phyloP scores from a whole-genome alignment of 2,797 vertebrate genomes.

The Lepilemur ruficaudatus region DNA sequence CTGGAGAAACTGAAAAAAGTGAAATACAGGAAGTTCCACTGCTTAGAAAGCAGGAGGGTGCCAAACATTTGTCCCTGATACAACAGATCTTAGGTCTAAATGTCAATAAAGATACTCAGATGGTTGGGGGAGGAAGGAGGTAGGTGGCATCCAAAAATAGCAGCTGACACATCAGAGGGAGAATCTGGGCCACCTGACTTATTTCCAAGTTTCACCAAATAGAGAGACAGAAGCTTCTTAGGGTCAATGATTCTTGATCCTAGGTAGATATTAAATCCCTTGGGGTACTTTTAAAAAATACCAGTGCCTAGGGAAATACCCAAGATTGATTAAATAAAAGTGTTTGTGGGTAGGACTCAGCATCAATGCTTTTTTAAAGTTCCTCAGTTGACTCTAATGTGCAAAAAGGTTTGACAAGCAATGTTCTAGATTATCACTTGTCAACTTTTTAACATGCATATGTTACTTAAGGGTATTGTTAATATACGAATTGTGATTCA shows the following conservation, averaged over 20 bases:
- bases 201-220: conserved; percentile 12
- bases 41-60: background rate
- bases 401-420: background rate
- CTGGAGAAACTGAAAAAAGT: background rate
- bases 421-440: background rate
- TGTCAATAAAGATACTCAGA: background rate
- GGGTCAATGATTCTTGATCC: background rate
- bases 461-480: background rate
- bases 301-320: background rate
- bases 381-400: background rate
- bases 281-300: background rate
- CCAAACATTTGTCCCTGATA: background rate
- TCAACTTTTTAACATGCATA: background rate
- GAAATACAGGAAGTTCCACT: background rate
- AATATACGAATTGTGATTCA: background rate
- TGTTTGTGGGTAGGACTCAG: background rate
- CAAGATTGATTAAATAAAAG: background rate
- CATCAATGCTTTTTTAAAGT: background rate
- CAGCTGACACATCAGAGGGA: background rate
- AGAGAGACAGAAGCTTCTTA: background rate
- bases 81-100: conserved; percentile 17
- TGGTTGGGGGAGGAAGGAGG: background rate
- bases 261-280: background rate
- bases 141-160: background rate
- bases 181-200: background rate